Evolutionary conservation across 2,797 vertebrate species (phyloP), one percentile per base, ranked within the genome.

Genomic region (Pterois miles): DNA sequence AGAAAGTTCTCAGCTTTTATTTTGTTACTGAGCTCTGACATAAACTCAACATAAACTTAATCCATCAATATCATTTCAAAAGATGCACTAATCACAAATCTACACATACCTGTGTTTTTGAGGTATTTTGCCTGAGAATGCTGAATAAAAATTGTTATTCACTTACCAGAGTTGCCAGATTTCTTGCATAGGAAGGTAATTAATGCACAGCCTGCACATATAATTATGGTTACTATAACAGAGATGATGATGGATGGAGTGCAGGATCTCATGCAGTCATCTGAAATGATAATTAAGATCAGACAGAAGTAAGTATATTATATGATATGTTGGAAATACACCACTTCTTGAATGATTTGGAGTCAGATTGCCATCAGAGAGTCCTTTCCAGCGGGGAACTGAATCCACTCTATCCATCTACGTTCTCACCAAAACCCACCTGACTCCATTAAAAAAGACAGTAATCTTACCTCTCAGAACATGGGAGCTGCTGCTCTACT

Each of bases 211-310:
- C 10, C 5, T 23, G 8, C 18, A 20, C 2, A 23, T 4, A 18
- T 0, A 16, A 29, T 0, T 3, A 25, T 0, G 0, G 0, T 1
- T 13, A 3, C 2, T 3, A 0, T 0, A 20, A 5, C 53, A 22
- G 33, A 4, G 2, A 31, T 2, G 12, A 0, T 0, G 14, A 0
- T 4, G 7, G 0, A 0, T 12, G 0, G 0, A 22, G 5, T 16
- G 22, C n/a, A 58, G 57, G 64, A 54, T 1, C 0, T 13, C 10
- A 3, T 10, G 57, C 4, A n/a, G 0, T 11, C 4, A 12, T 11
- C 81, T 83, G 67, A 67, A 78, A 74, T 52, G 0, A 78, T 6
- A 33, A 60, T n/a, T 11, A 31, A 58, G 7, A 65, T 34, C 7
- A 16, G 1, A 11, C 4, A 16, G 12, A 54, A 29, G 50, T 43